Percentiles rank a stretch among this genome's conserved stretches.
phyloP scores from a whole-genome alignment of 2,797 vertebrate genomes.

The Phoebastria nigripes region DNA sequence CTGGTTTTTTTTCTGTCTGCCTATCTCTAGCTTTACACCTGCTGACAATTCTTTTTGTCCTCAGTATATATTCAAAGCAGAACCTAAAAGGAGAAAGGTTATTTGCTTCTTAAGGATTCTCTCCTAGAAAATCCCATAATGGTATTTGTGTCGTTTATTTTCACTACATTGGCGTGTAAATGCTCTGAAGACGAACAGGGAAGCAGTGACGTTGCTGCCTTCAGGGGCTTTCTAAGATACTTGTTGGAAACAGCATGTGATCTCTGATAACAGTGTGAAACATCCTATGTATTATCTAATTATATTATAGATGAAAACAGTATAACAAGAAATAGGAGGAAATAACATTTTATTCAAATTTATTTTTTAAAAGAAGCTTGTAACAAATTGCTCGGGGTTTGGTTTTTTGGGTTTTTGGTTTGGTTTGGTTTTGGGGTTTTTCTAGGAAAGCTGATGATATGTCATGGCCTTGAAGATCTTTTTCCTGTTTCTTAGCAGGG shows the following conservation, averaged over 20 bases:
- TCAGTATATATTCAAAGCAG: neutral
- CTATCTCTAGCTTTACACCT: neutral
- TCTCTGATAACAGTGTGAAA: neutral
- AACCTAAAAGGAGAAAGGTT: neutral
- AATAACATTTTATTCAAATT: neutral
- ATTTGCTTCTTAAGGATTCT: neutral
- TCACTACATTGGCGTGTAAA: neutral
- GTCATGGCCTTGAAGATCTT: neutral
- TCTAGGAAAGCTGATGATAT: neutral
- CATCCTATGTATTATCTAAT: neutral
- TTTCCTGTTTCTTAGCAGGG: neutral
- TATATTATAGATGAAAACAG: neutral
- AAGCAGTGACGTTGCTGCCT: neutral
- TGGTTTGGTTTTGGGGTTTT: neutral
- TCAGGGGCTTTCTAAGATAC: neutral
- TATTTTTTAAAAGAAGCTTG: neutral
- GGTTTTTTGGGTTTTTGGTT: neutral
- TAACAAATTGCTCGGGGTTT: neutral
- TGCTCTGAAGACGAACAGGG: neutral
- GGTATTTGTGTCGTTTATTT: neutral
- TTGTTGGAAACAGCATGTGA: neutral
- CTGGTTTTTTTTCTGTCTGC: neutral
- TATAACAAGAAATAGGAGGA: neutral
- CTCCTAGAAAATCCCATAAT: neutral
- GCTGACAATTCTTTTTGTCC: neutral